Evolutionary conservation across 64 coral and sea anemone species (phyloP).

Genomic region (Montipora capricornis): DNA sequence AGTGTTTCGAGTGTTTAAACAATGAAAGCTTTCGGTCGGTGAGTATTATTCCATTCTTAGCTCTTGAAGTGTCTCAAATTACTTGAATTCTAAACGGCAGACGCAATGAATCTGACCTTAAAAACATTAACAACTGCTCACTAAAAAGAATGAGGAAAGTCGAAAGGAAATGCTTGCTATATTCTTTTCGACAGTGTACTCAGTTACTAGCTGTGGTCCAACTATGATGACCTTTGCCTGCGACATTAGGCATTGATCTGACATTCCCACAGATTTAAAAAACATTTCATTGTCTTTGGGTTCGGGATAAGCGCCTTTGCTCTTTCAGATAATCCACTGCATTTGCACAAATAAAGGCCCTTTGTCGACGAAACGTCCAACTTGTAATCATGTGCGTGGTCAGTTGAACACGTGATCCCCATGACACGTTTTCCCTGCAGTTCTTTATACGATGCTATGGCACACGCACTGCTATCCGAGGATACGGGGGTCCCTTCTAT

Average conservation of each 20-base stretch:
- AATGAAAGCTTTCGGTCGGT: too few species aligned
- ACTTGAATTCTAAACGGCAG: too few species aligned
- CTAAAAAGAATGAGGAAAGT: too few species aligned
- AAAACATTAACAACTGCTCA: too few species aligned
- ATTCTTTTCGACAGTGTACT: too few species aligned
- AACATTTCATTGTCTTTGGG: background rate
- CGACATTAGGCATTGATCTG: background rate
- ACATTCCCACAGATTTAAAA: constrained; percentile 7
- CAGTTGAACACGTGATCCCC: constrained; percentile 1
- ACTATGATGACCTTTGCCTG: too few species aligned
- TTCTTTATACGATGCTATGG: background rate
- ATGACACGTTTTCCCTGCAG: background rate
- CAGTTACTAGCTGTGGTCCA: too few species aligned
- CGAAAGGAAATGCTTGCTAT: too few species aligned
- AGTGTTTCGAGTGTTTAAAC: too few species aligned
- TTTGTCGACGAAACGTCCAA: background rate
- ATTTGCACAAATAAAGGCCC: background rate
- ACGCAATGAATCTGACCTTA: too few species aligned
- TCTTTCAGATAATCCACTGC: background rate
- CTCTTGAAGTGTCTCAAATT: too few species aligned
- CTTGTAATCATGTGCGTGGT: background rate
- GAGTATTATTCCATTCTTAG: too few species aligned
- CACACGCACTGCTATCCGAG: background rate
- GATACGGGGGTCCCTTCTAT: background rate
- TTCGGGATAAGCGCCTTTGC: background rate